These are phyloP conservation scores for Mus pahari DNA, from an alignment of 2,113 vertebrate species.

Conservation along the genomic window DNA sequence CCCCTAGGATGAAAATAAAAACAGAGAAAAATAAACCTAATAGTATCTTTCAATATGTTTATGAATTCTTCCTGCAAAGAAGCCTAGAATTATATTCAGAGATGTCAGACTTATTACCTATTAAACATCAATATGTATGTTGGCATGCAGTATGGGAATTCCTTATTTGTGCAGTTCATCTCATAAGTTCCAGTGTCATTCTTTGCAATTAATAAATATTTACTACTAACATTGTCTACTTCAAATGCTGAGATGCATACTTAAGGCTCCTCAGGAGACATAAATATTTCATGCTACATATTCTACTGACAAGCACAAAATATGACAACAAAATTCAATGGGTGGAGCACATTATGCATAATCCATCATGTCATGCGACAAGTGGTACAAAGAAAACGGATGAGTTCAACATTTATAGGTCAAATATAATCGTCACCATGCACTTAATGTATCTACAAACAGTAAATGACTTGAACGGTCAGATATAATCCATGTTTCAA, in stretches of 20 bases:
- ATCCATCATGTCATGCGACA: constrained; percentile 79
- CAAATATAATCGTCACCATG: constrained; percentile 72
- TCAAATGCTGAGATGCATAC: constrained; percentile 76
- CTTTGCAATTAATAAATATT: constrained; percentile 84
- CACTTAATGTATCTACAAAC: constrained; percentile 54
- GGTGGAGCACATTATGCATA: constrained; percentile 76
- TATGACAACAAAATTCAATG: constrained; percentile 79
- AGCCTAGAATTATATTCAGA: constrained; percentile 50
- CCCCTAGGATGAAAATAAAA: not conserved
- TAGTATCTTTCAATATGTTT: not conserved
- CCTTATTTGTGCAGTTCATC: constrained; percentile 39
- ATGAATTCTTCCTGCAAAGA: constrained; percentile 45
- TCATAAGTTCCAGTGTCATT: constrained; percentile 78
- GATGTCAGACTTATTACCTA: constrained; percentile 59
- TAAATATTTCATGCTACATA: constrained; percentile 84
- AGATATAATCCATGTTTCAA: constrained; percentile 6
- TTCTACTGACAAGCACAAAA: constrained; percentile 83
- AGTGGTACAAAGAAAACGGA: constrained; percentile 76
- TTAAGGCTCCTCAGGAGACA: constrained; percentile 74
- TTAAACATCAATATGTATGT: constrained; percentile 56
- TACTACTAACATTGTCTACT: constrained; percentile 80
- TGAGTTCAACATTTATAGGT: constrained; percentile 75
- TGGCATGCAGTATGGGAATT: constrained; percentile 69
- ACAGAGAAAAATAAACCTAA: not conserved
- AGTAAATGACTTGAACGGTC: constrained; percentile 3